phyloP scores from a whole-genome alignment of 2,888 invertebrate species.

The Eupithecia tripunctaria region DNA sequence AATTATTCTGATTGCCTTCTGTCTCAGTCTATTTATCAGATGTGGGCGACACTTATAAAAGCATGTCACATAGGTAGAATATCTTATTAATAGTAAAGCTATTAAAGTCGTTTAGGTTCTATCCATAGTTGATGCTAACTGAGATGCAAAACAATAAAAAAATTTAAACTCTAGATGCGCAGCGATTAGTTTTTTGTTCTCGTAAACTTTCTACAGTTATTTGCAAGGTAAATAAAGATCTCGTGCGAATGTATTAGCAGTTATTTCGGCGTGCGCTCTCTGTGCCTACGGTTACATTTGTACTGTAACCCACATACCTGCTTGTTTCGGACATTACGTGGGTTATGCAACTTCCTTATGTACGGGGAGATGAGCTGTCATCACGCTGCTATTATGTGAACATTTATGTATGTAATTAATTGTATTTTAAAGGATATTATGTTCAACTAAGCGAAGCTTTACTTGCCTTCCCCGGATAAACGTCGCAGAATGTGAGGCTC shows the following conservation, averaged over 20 bases:
- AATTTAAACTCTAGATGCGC: not conserved
- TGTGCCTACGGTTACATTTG: not conserved
- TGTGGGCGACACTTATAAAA: not conserved
- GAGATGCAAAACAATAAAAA: not conserved
- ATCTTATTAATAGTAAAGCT: not conserved
- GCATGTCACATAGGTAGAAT: not conserved
- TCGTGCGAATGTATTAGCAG: not conserved
- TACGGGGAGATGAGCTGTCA: conserved; percentile 33
- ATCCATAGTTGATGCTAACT: not conserved
- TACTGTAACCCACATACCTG: conserved; percentile 43
- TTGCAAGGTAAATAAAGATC: conserved; percentile 4
- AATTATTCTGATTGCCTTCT: not conserved
- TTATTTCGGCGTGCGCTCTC: conserved; percentile 17
- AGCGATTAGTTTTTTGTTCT: not conserved
- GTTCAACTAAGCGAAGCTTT: not conserved
- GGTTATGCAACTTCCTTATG: conserved; percentile 38
- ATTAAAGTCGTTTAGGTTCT: not conserved
- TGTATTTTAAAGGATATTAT: not conserved
- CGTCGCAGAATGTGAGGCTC: not conserved
- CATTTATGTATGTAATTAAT: conserved; percentile 2
- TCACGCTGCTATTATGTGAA: not conserved
- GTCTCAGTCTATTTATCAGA: not conserved
- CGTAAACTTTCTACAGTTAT: not conserved
- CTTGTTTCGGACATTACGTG: conserved; percentile 29
- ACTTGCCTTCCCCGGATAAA: not conserved